phyloP scores from a whole-genome alignment of 53 echinoderm and acorn worm species.

The Actinopyga echinites region DNA sequence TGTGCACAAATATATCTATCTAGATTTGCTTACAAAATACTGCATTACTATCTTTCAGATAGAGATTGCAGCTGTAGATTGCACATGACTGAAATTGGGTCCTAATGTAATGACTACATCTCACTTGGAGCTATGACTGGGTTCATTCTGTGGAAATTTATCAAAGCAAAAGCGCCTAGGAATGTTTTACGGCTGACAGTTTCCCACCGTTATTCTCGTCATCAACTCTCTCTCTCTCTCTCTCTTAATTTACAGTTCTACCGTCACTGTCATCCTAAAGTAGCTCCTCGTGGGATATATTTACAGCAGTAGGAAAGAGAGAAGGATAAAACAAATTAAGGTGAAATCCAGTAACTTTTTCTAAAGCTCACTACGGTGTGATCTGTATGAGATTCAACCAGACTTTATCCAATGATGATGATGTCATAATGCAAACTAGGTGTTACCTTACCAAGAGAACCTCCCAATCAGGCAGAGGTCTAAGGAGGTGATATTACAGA shows the following conservation, averaged over 20 bases:
- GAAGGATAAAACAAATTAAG: too few species aligned
- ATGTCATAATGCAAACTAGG: conserved; percentile 25
- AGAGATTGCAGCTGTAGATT: too few species aligned
- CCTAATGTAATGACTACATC: too few species aligned
- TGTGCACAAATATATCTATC: too few species aligned
- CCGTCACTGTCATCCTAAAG: neutral
- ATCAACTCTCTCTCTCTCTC: conserved; percentile 7
- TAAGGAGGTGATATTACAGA: neutral
- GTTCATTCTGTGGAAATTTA: too few species aligned
- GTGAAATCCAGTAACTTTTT: neutral
- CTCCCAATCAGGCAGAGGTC: neutral
- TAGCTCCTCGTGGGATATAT: conserved; percentile 19
- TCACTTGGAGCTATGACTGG: too few species aligned
- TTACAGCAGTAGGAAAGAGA: conserved; percentile 5
- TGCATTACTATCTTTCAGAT: too few species aligned
- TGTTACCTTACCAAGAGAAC: conserved; percentile 13
- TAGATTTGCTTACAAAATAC: too few species aligned
- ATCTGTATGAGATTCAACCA: neutral
- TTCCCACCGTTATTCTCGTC: neutral
- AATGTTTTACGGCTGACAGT: too few species aligned
- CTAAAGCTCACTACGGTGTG: neutral
- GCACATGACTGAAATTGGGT: too few species aligned
- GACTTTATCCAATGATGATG: neutral
- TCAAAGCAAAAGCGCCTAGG: too few species aligned
- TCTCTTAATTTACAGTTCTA: conserved; percentile 24